Evolutionary conservation across 1,140 invertebrate genomes (phyloP).

Genomic region (Spodoptera litura): DNA sequence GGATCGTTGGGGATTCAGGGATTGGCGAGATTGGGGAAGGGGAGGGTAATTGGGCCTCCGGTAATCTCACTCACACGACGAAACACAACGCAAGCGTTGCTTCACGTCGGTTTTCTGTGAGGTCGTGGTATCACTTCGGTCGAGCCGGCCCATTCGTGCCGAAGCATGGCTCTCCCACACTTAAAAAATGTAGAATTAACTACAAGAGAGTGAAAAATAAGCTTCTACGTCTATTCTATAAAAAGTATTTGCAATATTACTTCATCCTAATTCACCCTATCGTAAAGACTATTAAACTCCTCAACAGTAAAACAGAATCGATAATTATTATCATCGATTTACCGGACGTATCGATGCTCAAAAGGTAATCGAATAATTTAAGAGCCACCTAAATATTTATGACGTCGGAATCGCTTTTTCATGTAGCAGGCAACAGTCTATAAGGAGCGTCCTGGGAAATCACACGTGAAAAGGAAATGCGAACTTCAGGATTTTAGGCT

Average conservation of each 20-base stretch:
- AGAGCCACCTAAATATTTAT: slow-evolving; percentile 40
- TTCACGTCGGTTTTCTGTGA: too few species aligned
- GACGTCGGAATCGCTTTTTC: slow-evolving; percentile 41
- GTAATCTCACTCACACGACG: too few species aligned
- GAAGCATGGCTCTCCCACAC: too few species aligned
- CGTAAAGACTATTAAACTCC: neutral
- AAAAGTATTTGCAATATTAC: too few species aligned
- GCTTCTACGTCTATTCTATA: neutral
- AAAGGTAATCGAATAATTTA: slow-evolving; percentile 40
- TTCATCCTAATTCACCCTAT: too few species aligned
- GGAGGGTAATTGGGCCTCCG: too few species aligned
- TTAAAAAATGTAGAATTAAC: too few species aligned
- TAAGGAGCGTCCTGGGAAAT: slow-evolving; percentile 66
- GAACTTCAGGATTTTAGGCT: slow-evolving; percentile 45
- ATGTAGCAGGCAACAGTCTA: slow-evolving; percentile 27
- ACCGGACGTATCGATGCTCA: neutral
- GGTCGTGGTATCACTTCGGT: too few species aligned
- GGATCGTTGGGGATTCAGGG: too few species aligned
- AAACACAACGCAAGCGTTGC: too few species aligned
- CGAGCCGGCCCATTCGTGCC: too few species aligned
- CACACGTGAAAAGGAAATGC: slow-evolving; percentile 66
- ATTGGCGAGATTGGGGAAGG: too few species aligned
- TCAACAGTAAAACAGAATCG: neutral
- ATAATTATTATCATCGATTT: neutral
- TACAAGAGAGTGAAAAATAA: neutral